phyloP scores from a whole-genome alignment of 2,797 vertebrate species.

The Enteromius paludinosus region DNA sequence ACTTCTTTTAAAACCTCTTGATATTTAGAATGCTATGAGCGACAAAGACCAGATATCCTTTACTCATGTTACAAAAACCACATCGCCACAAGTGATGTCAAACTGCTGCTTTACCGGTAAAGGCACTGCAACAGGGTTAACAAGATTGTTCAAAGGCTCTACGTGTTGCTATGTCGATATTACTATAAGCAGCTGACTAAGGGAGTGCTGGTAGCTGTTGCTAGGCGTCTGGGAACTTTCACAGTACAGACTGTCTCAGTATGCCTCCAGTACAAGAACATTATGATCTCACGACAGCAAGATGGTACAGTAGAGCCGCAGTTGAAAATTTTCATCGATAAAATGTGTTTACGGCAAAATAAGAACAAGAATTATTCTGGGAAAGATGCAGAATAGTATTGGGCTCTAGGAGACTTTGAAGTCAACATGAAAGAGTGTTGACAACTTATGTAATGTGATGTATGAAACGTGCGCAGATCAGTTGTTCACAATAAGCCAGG shows the following conservation, averaged over 20 bases:
- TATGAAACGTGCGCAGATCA: slow-evolving; percentile 2
- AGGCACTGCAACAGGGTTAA: slow-evolving; percentile 20
- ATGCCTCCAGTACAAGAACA: slow-evolving; percentile 51
- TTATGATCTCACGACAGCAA: slow-evolving; percentile 42
- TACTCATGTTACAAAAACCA: not conserved
- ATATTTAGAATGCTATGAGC: not conserved
- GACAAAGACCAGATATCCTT: not conserved
- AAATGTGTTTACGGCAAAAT: not conserved
- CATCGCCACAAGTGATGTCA: not conserved
- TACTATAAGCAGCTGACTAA: slow-evolving; percentile 43
- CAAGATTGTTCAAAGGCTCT: slow-evolving; percentile 41
- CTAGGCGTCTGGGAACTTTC: slow-evolving; percentile 61
- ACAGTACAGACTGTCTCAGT: slow-evolving; percentile 54
- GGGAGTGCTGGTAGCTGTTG: slow-evolving; percentile 53
- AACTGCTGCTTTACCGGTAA: not conserved
- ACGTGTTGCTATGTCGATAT: slow-evolving; percentile 54
- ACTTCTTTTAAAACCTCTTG: not conserved
- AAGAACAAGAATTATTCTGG: not conserved
- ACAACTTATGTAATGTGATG: slow-evolving; percentile 10
- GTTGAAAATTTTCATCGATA: slow-evolving; percentile 17
- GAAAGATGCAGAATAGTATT: not conserved
- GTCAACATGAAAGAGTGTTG: slow-evolving; percentile 12
- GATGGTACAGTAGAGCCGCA: slow-evolving; percentile 22
- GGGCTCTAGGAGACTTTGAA: slow-evolving; percentile 6
- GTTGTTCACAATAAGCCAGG: not conserved